Evolutionary conservation across 1,140 invertebrate species (phyloP), one percentile per base, ranked within the genome.

Genomic region (Charaxes varanes): DNA sequence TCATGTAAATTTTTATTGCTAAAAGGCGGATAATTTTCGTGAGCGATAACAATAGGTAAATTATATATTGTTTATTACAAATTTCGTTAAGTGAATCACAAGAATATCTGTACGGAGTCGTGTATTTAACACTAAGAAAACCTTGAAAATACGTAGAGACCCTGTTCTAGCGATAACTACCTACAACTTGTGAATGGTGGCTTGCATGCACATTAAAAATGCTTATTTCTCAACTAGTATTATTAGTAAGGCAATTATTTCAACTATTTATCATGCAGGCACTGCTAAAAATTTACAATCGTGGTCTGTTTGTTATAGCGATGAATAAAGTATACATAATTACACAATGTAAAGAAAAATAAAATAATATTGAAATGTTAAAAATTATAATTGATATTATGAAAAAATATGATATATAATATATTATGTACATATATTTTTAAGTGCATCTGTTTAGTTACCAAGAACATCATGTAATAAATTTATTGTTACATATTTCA

Each of bases 11-110:
- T 61, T 66, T 78, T 74, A 78, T 60, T 53, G 51, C 72, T 80
- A 80, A 65, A 72, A 80, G 76, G 76, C 76, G 76, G 76, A 80
- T 70, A 73, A 61, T 69, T 52, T 65, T 73, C 66, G 61, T 80
- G 72, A 74, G 70, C 76, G 62, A 71, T 59, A 59, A 43, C 57
- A 46, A 45, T 34, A 30, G 41, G 6, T 18, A 34, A 34, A 26
- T 33, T 26, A 36, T 32, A 8, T 17, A 32, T 32, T 16, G 27
- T 31, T 31, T 13, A 41, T 42, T 35, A 22, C 19, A 38, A 51
- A 36, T 40, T 38, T 49, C 46, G 16, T 34, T 33, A 24, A 27
- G 23, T 41, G 36, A 33, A 33, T 37, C 21, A 42, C 40, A 38
- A 40, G 18, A 23, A 17, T 18, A 35, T 34, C 18, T n/a, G 12